Evolutionary conservation across 1,140 invertebrate species (phyloP).

Genomic region (Orchestia grillus): DNA sequence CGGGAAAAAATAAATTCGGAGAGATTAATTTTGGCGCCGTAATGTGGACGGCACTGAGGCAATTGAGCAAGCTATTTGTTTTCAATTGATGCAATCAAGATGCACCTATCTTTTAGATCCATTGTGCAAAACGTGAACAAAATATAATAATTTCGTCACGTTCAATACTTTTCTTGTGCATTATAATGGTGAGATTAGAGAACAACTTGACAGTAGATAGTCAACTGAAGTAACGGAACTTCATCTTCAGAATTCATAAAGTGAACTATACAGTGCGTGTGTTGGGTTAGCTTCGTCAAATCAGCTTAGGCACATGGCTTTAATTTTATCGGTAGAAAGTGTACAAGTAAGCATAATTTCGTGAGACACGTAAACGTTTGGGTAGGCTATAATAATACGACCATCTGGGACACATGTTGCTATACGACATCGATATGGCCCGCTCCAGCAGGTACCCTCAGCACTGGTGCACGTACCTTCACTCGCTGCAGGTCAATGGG

Average conservation of each 20-base stretch:
- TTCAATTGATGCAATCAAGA: not conserved
- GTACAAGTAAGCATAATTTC: conserved; percentile 17
- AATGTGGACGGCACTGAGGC: too few relatives aligned
- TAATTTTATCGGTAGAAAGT: not conserved
- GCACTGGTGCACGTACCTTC: conserved; percentile 83
- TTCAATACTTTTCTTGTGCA: not conserved
- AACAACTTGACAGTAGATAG: not conserved
- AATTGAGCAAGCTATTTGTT: too few relatives aligned
- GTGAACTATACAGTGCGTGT: not conserved
- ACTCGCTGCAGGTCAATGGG: conserved; percentile 98
- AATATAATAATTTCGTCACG: not conserved
- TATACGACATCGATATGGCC: conserved; percentile 51
- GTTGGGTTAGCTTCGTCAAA: not conserved
- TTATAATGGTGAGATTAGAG: not conserved
- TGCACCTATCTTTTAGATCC: not conserved
- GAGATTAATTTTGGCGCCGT: too few relatives aligned
- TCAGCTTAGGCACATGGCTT: not conserved
- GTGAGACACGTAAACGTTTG: conserved; percentile 50
- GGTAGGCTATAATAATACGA: not conserved
- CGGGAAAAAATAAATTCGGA: too few relatives aligned
- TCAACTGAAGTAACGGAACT: not conserved
- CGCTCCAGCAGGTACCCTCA: not conserved
- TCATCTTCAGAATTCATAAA: not conserved
- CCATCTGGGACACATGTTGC: conserved; percentile 49
- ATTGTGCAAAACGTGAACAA: not conserved